Conservation (phyloP, 2,888 invertebrate species). For the Tetheella fluctuosa region DNA sequence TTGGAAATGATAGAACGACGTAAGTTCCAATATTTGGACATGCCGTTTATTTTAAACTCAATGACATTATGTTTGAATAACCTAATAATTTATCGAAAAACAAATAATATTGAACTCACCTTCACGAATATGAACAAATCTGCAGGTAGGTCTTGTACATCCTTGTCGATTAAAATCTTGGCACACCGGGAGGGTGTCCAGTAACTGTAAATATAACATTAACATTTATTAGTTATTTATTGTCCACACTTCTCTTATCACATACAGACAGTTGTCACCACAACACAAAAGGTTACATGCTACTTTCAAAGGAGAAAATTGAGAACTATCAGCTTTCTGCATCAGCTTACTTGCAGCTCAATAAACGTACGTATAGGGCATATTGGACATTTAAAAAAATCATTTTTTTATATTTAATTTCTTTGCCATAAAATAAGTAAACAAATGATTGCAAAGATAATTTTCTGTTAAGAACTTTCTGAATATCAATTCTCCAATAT, state of each 20-base stretch:
- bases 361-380: too few relatives aligned
- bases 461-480: not conserved
- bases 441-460: not conserved
- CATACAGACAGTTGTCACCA: conserved; percentile 57
- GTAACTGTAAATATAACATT: conserved; percentile 92
- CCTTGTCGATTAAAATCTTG: conserved; percentile 99
- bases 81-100: not conserved
- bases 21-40: not conserved
- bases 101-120: conserved; percentile 83
- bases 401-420: too few relatives aligned
- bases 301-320: conserved; percentile 7
- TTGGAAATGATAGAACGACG: conserved; percentile 29
- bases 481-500: not conserved
- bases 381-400: too few relatives aligned
- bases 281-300: conserved; percentile 35
- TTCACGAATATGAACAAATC: conserved; percentile 99
- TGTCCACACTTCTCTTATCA: conserved; percentile 39
- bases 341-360: conserved; percentile 6
- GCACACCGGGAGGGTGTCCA: conserved; percentile 99
- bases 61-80: not conserved
- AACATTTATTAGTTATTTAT: conserved; percentile 56
- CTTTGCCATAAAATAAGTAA: too few relatives aligned
- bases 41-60: not conserved
- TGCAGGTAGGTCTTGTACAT: conserved; percentile 98
- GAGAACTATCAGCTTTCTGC: conserved; percentile 15